These are phyloP conservation scores for Podiceps cristatus DNA, from an alignment of 2,113 vertebrate species.

Conservation along the genomic window DNA sequence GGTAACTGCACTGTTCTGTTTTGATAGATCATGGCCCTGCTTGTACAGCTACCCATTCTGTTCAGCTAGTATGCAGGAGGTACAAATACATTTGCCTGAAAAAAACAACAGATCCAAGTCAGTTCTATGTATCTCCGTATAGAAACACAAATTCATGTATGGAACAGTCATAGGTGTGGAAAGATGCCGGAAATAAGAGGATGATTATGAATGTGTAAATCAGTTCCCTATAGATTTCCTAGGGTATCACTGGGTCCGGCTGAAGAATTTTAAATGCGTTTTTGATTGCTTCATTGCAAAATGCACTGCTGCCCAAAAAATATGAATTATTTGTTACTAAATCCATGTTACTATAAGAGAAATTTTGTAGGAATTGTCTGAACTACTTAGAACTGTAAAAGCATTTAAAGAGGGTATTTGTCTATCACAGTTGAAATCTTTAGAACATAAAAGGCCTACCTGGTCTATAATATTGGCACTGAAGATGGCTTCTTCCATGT, in stretches of 20 bases:
- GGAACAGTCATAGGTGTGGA: neutral
- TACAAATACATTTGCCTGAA: neutral
- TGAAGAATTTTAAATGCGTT: neutral
- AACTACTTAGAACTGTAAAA: neutral
- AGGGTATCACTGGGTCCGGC: neutral
- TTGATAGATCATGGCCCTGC: neutral
- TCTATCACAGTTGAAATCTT: neutral
- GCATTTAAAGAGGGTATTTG: neutral
- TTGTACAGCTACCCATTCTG: neutral
- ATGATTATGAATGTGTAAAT: neutral
- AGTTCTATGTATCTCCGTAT: accelerated
- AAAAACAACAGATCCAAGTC: neutral
- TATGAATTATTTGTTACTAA: neutral
- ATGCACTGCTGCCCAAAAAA: neutral
- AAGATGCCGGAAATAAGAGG: neutral
- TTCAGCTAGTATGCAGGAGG: neutral
- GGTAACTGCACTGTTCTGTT: neutral
- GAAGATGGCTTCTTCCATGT: constrained; percentile 92
- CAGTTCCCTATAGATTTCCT: neutral
- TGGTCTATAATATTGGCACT: constrained; percentile 90
- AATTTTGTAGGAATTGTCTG: neutral
- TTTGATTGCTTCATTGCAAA: neutral
- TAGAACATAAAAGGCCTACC: constrained; percentile 65
- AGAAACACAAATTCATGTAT: neutral
- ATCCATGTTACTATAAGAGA: neutral